Base-by-base conservation (phyloP, 2,888 invertebrate species). In the Empis stercorea region DNA sequence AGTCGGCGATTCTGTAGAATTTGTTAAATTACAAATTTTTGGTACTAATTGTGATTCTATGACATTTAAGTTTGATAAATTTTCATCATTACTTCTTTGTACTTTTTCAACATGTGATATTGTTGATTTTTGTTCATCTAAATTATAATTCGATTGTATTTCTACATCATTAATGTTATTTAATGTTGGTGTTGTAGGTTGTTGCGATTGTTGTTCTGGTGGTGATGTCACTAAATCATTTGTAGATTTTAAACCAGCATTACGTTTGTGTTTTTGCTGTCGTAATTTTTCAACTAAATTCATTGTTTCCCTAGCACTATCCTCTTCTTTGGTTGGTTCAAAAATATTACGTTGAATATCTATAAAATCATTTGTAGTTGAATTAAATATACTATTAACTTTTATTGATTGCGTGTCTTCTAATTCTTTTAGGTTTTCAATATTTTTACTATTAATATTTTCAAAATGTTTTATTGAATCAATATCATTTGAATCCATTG, bases 241-340 rank as follows among this genome's bases (percentile, higher is more conserved):
- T 42, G 42, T 7, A 37, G 42, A 34, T 13, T 23, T 34, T n/a
- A n/a, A 13, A 13, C 40, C 40, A 27, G 40, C 27, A 9, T 14
- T 20, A 46, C 52, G 60, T 49, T 65, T 67, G 2, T 61, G 74
- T 76, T 57, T 84, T 71, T 59, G 81, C 80, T 75, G 76, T 43
- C 89, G 74, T 15, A 92, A 70, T 60, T 91, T 87, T 60, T 89
- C 87, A 5, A 92, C 85, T 27, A 92, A 72, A 68, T 87, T 83
- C 50, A 86, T 71, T 0, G 91, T 91, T 63, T 87, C 89, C 52
- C 85, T 75, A 0, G 85, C 84, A 56, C 84, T 76, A 58, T 85
- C 84, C 63, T 89, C 89, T 61, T 66, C 65, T 37, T 60, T 55
- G 39, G 43, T 30, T 42, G 44, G 10, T 14, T 40, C 44, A 41